Evolutionary conservation across 2,888 invertebrate genomes (phyloP).

Genomic region (Leptopilina syphax): DNA sequence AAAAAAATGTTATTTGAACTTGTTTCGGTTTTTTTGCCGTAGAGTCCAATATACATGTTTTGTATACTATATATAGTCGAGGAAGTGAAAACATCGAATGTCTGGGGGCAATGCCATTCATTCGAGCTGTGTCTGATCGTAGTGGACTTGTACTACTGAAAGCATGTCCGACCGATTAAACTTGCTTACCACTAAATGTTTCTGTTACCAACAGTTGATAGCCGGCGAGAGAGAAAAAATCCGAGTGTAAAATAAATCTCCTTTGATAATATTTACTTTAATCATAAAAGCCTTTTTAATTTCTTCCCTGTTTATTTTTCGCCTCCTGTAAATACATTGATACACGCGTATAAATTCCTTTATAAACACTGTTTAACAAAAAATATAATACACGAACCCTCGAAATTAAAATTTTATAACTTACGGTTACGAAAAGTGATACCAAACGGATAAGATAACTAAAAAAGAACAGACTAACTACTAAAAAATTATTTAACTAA

Average conservation of each 20-base stretch:
- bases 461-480: no score
- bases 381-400: no score
- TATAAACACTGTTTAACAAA: no score
- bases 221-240: neutral
- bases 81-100: neutral
- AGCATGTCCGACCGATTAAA: conserved; percentile 23
- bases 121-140: conserved; percentile 16
- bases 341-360: no score
- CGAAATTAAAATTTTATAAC: no score
- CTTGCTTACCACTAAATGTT: conserved; percentile 31
- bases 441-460: no score
- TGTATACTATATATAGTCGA: neutral
- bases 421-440: no score
- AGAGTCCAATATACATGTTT: neutral
- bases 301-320: neutral
- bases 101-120: conserved; percentile 23
- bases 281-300: neutral
- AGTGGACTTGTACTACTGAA: conserved; percentile 41
- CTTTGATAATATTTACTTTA: no score
- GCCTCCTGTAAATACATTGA: no score
- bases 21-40: no score
- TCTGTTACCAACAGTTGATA: conserved; percentile 27
- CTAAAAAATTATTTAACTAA: no score
- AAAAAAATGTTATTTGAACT: no score
- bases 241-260: neutral